These are phyloP conservation scores for Acrossocheilus wenchowensis DNA, from an alignment of 2,797 vertebrate species.

Conservation along the genomic window DNA sequence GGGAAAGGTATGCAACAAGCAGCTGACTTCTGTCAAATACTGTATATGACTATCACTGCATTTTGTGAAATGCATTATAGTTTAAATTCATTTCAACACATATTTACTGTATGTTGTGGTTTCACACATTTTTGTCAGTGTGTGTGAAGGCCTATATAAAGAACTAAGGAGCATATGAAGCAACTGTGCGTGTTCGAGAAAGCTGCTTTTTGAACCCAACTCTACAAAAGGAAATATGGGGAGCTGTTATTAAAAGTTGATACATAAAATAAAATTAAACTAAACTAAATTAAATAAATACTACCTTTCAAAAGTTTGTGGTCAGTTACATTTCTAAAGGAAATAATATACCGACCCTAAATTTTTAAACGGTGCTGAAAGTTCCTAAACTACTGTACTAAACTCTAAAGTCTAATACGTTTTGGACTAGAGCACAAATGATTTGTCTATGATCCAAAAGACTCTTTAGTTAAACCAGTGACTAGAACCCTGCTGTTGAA, in stretches of 20 bases:
- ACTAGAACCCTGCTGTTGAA: background rate
- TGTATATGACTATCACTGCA: background rate
- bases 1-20: slow-evolving; percentile 63
- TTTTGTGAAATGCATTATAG: background rate
- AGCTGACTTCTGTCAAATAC: background rate
- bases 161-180: background rate
- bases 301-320: background rate
- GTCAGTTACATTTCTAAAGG: background rate
- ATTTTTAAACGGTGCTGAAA: background rate
- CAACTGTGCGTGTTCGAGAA: background rate
- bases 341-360: background rate
- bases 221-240: background rate
- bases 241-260: background rate
- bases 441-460: background rate
- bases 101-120: no score
- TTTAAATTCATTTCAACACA: background rate
- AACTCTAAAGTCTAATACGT: background rate
- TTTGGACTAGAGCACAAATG: background rate
- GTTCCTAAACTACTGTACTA: background rate
- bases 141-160: background rate
- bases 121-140: background rate
- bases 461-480: background rate
- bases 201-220: background rate
- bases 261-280: background rate
- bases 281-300: no score